Percentiles rank a stretch among this genome's conserved stretches.
Evolutionary conservation across 1,140 invertebrate genomes (phyloP).

Genomic region (Caenorhabditis brenneri): DNA sequence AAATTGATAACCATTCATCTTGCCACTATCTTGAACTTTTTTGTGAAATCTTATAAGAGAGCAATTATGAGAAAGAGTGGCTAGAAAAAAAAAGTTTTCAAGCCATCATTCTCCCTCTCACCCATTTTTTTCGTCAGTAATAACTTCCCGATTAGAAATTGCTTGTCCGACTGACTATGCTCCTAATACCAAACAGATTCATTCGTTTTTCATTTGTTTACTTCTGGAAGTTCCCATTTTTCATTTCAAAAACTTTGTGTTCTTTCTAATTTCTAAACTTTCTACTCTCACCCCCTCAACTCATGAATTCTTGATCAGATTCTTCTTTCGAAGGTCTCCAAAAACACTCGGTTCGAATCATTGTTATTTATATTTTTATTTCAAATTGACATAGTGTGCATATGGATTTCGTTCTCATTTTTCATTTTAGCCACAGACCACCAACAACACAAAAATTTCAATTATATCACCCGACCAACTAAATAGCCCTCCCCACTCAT

Average conservation of each 20-base stretch:
- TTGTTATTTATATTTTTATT: not conserved
- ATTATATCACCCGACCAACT: not conserved
- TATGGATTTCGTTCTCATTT: too few relatives aligned
- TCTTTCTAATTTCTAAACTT: conserved; percentile 1
- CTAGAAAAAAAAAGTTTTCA: too few relatives aligned
- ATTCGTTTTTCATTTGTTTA: too few relatives aligned
- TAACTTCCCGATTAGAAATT: too few relatives aligned
- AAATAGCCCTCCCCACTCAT: not conserved
- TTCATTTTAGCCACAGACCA: not conserved
- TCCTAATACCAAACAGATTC: too few relatives aligned
- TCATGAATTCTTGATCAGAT: conserved; percentile 25
- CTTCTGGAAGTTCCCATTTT: not conserved
- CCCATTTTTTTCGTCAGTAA: too few relatives aligned
- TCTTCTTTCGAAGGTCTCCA: not conserved
- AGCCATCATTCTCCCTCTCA: too few relatives aligned
- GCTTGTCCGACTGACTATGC: too few relatives aligned
- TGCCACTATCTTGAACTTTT: too few relatives aligned
- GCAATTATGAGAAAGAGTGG: too few relatives aligned
- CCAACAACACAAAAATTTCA: not conserved
- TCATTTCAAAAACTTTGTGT: not conserved
- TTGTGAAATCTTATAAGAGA: too few relatives aligned
- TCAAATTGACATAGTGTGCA: not conserved
- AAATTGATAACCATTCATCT: too few relatives aligned
- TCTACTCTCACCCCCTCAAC: not conserved
- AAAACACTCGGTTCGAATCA: not conserved